phyloP scores from a whole-genome alignment of 1,140 invertebrate genomes.

The Penaeus japonicus region DNA sequence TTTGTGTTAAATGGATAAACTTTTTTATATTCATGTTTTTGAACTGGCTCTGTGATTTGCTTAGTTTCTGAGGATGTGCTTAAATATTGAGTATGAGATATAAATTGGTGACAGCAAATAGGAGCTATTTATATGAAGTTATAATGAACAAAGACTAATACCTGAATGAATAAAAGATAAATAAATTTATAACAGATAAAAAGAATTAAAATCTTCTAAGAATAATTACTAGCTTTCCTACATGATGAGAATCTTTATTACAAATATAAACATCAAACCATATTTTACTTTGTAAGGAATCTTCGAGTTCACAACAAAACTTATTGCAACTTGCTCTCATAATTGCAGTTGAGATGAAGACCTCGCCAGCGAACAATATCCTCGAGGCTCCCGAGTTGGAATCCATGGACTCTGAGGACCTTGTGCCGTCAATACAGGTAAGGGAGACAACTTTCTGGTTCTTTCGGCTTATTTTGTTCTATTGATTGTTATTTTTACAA shows the following conservation, averaged over 20 bases:
- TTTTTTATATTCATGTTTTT: too few relatives aligned
- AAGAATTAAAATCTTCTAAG: too few relatives aligned
- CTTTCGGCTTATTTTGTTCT: neutral
- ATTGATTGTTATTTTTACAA: neutral
- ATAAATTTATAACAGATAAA: too few relatives aligned
- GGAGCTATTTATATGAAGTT: too few relatives aligned
- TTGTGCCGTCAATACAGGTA: constrained; percentile 57
- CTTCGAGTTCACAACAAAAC: neutral
- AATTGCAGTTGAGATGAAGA: constrained; percentile 47
- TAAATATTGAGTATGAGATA: too few relatives aligned
- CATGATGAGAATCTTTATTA: neutral
- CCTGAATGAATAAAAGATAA: too few relatives aligned
- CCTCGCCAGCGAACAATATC: constrained; percentile 42
- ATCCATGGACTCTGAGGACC: constrained; percentile 59
- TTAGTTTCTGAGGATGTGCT: too few relatives aligned
- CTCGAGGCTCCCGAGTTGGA: constrained; percentile 54
- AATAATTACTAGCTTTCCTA: neutral
- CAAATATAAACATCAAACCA: neutral
- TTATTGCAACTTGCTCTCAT: neutral
- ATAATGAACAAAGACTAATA: too few relatives aligned
- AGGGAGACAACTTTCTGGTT: constrained; percentile 9
- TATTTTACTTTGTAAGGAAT: neutral
- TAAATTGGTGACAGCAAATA: too few relatives aligned
- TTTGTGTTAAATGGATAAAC: too few relatives aligned
- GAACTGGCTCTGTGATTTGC: too few relatives aligned